These are phyloP conservation scores for Rhodinocichla rosea DNA, from an alignment of 2,113 vertebrate species.

Conservation along the genomic window DNA sequence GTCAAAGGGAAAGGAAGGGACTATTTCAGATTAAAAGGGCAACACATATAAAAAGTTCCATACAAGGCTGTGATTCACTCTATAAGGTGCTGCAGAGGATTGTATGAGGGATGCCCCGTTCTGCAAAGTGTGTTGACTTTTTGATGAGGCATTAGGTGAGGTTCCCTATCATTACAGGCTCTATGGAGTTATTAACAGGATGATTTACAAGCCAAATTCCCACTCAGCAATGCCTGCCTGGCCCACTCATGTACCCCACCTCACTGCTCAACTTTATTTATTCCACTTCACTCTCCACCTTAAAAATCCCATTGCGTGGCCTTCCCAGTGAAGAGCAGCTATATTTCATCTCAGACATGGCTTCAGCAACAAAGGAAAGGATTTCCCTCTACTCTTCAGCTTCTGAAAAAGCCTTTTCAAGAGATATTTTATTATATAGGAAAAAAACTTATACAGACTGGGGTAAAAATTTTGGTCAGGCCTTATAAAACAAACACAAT, in stretches of 20 bases:
- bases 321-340: neutral
- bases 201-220: neutral
- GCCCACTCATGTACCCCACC: neutral
- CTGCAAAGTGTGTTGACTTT: neutral
- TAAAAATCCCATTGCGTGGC: neutral
- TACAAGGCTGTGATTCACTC: neutral
- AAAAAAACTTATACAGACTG: neutral
- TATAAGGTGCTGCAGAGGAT: neutral
- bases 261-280: neutral
- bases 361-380: neutral
- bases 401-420: neutral
- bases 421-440: neutral
- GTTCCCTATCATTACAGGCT: neutral
- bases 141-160: neutral
- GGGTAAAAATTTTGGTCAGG: neutral
- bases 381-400: neutral
- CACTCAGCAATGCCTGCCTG: neutral
- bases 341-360: neutral
- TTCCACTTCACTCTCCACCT: neutral
- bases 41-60: neutral
- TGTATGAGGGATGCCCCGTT: neutral
- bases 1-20: neutral
- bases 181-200: neutral
- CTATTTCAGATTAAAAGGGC: neutral
- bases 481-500: neutral